phyloP scores from a whole-genome alignment of 2,888 invertebrate genomes.

The Poecilus cupreus region DNA sequence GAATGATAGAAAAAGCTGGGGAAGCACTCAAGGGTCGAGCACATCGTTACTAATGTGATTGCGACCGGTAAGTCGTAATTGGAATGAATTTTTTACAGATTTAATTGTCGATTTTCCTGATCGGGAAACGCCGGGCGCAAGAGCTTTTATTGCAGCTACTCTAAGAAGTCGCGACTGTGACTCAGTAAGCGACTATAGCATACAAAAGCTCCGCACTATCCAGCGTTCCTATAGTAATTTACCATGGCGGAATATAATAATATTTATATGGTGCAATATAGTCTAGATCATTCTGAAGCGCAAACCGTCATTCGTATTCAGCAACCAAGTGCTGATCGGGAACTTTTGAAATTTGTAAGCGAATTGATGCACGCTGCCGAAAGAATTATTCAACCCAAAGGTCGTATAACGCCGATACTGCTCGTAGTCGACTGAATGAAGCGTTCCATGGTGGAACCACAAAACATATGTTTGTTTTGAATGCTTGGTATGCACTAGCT shows the following conservation, averaged over 20 bases:
- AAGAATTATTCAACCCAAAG: background rate
- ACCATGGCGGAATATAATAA: conserved; percentile 51
- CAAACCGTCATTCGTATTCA: background rate
- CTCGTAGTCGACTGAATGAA: conserved; percentile 8
- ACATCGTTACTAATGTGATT: conserved; percentile 3
- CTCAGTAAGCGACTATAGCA: background rate
- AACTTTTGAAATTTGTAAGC: conserved; percentile 37
- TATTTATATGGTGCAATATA: conserved; percentile 49
- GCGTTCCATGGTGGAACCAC: too few species aligned
- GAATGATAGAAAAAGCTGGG: background rate
- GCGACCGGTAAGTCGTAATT: background rate
- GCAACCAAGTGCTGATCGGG: conserved; percentile 4
- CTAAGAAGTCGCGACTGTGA: background rate
- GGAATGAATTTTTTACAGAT: background rate
- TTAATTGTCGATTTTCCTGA: background rate
- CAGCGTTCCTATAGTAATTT: conserved; percentile 24
- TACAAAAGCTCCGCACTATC: conserved; percentile 51
- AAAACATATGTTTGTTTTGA: too few species aligned
- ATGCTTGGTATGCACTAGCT: too few species aligned
- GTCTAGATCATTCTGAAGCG: background rate
- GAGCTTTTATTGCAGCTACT: background rate
- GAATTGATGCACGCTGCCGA: conserved; percentile 36
- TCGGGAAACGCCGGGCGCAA: background rate
- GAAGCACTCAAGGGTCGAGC: conserved; percentile 2
- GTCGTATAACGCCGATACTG: conserved; percentile 41